phyloP scores from a whole-genome alignment of 2,113 vertebrate species.

The Salvelinus namaycush region DNA sequence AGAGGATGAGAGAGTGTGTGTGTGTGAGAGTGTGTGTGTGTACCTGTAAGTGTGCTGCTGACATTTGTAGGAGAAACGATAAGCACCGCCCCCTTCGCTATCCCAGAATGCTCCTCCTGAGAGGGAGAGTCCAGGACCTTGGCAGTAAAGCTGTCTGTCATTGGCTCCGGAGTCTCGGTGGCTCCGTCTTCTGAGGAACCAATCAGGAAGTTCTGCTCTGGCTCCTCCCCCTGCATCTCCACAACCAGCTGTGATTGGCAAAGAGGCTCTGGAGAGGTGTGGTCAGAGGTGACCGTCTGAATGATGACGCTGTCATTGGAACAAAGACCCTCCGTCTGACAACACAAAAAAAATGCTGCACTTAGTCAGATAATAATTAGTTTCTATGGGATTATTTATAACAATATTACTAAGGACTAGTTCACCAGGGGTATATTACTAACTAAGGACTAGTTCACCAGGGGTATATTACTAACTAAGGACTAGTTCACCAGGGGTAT shows the following conservation, averaged over 20 bases:
- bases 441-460: too few species aligned
- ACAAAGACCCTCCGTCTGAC: conserved; percentile 88
- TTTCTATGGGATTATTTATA: too few species aligned
- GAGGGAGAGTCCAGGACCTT: conserved; percentile 75
- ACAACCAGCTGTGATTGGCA: conserved; percentile 81
- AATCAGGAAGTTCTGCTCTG: conserved; percentile 78
- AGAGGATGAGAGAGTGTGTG: conserved; percentile 66
- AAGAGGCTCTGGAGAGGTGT: conserved; percentile 76
- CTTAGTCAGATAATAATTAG: not conserved
- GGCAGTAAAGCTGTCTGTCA: conserved; percentile 46
- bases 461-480: too few species aligned
- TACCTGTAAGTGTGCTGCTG: conserved; percentile 88
- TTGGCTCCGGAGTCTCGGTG: conserved; percentile 53
- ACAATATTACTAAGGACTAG: too few species aligned
- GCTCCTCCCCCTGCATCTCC: conserved; percentile 76
- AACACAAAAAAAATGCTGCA: not conserved
- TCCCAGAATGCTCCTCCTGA: conserved; percentile 76
- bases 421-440: too few species aligned
- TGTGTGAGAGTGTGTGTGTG: conserved; percentile 67
- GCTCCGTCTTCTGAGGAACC: conserved; percentile 60
- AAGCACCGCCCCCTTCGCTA: conserved; percentile 82
- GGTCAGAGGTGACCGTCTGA: conserved; percentile 87
- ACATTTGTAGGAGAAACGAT: conserved; percentile 90
- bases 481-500: too few species aligned
- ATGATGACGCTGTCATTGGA: conserved; percentile 92